These are phyloP conservation scores for Drosophila falleni DNA, from an alignment of 2,888 invertebrate genomes.

Conservation along the genomic window DNA sequence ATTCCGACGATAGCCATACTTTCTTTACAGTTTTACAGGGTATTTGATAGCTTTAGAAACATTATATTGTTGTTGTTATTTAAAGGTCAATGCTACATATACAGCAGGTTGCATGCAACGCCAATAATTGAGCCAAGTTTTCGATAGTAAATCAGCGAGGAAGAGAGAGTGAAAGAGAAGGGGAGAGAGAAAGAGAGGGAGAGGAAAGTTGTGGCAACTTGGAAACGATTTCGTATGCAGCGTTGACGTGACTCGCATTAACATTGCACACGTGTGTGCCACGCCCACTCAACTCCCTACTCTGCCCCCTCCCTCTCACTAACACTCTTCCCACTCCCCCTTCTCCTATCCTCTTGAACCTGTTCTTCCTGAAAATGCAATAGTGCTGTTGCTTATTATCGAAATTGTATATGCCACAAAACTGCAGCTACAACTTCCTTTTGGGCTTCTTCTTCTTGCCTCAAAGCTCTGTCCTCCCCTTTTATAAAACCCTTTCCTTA, in stretches of 20 bases:
- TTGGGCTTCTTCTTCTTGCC: slow-evolving; percentile 12
- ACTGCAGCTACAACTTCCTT: slow-evolving; percentile 66
- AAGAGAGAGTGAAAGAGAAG: background rate
- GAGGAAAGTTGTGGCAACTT: slow-evolving; percentile 49
- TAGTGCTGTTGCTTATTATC: slow-evolving; percentile 76
- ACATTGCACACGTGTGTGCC: slow-evolving; percentile 66
- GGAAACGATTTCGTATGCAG: slow-evolving; percentile 75
- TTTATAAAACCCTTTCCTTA: too few species aligned
- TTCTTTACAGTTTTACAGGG: slow-evolving; percentile 4
- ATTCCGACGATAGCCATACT: background rate
- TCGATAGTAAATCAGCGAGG: slow-evolving; percentile 25
- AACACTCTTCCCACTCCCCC: too few species aligned
- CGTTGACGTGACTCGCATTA: slow-evolving; percentile 80
- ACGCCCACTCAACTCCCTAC: slow-evolving; percentile 36
- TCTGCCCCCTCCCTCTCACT: too few species aligned
- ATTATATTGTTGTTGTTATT: slow-evolving; percentile 15
- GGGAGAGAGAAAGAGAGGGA: background rate
- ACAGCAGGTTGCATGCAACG: slow-evolving; percentile 36
- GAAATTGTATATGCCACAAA: slow-evolving; percentile 78
- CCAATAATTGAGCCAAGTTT: slow-evolving; percentile 60
- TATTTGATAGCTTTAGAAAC: background rate
- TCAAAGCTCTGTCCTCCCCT: too few species aligned
- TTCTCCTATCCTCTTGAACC: background rate
- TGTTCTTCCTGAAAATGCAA: slow-evolving; percentile 25
- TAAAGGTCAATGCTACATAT: slow-evolving; percentile 65